Evolutionary conservation across 2,113 vertebrate species (phyloP), one percentile per base, ranked within the genome.

Genomic region (Thamnaconus septentrionalis): DNA sequence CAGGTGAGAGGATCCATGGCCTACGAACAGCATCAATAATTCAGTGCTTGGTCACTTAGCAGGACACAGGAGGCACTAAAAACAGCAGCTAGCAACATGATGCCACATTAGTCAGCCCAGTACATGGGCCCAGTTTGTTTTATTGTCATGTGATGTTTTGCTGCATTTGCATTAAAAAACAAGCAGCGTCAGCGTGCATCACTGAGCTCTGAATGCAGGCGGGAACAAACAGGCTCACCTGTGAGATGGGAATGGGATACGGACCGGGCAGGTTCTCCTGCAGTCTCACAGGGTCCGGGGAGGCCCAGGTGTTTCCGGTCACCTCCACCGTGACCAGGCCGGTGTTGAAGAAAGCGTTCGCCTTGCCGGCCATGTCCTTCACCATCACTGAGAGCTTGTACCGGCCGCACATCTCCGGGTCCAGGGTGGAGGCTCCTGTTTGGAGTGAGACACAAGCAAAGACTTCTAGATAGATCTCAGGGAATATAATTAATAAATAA

Each of bases 321-420:
- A 91, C 78, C 58, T 85, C 89, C 53, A 92, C 90, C 44, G 89
- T 90, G 4, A 92, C 69, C 0, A 84, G 90, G 53, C 93, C 91
- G 3, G 85, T 90, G 58, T 90, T 85, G 73, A 84, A 89, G 73
- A 94, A 90, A 59, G 92, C 92, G 3, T 90, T 90, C 1, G 80
- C 80, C 65, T 80, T 86, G 53, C 93, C 92, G 0, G 84, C 91
- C 90, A 93, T 91, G 82, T 93, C 94, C 82, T 94, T 94, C 59
- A 93, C 92, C 87, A 88, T 87, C 62, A 94, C 88, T 6, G 81
- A 83, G 39, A 94, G 89, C 64, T 92, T 89, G 56, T 94, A 95
- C 41, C 81, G 84, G 12, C 87, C 91, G 55, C 90, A 92, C 64
- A 73, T 75, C 66, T 90, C 83, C 7, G 85, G 90, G 65, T 91